Conservation (phyloP, 2,113 vertebrate species). For the Saimiri boliviensis region DNA sequence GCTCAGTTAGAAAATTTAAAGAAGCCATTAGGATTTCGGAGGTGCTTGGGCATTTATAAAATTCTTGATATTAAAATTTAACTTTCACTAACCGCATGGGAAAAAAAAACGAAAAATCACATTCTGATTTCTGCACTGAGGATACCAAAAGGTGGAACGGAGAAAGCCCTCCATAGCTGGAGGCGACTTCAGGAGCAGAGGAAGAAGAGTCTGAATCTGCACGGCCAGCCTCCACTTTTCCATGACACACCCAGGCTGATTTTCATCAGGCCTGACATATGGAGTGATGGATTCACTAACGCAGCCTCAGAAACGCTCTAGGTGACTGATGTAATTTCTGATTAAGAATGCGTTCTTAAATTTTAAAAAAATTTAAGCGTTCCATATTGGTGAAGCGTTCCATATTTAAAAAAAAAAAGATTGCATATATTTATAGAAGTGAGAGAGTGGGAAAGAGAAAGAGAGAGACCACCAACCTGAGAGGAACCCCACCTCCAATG, state of each 20-base stretch:
- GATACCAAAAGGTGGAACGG: background rate
- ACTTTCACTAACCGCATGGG: background rate
- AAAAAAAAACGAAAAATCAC: background rate
- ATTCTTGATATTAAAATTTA: background rate
- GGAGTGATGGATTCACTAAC: background rate
- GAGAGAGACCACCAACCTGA: constrained; percentile 3
- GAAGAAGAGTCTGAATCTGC: accelerated
- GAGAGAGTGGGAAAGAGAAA: background rate
- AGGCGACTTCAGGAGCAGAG: background rate
- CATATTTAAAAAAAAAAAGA: too few relatives aligned
- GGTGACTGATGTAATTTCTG: constrained; percentile 4
- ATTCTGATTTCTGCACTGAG: background rate
- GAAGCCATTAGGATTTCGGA: background rate
- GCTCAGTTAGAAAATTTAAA: background rate
- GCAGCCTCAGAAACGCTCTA: background rate
- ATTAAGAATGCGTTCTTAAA: background rate
- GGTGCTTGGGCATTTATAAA: background rate
- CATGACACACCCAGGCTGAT: accelerated
- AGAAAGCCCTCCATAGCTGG: background rate
- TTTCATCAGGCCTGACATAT: background rate
- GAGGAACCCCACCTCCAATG: constrained; percentile 16
- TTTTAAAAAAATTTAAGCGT: too few relatives aligned
- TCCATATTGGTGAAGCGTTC: too few relatives aligned
- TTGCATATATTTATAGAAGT: background rate
- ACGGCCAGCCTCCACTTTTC: background rate